Evolutionary conservation across 2,113 vertebrate species (phyloP).

Genomic region (Sporophila hypoxantha): DNA sequence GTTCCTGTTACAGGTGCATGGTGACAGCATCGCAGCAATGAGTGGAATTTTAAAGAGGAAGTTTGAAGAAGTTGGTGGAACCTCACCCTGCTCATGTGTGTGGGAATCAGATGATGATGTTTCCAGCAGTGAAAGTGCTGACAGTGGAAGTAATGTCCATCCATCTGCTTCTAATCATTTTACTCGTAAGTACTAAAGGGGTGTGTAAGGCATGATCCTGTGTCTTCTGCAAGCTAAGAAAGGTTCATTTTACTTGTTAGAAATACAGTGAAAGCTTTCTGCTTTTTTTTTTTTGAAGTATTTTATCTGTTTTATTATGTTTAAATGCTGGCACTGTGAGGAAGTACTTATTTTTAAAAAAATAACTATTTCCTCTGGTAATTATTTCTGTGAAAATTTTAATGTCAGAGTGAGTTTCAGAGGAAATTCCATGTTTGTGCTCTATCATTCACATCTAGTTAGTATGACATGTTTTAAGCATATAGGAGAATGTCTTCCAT

Average conservation of each 20-base stretch:
- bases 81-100: conserved; percentile 80
- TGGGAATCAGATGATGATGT: conserved; percentile 87
- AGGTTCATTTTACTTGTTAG: not conserved
- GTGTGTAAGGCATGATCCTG: not conserved
- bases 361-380: not conserved
- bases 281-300: not conserved
- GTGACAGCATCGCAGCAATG: conserved; percentile 70
- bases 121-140: conserved; percentile 85
- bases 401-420: not conserved
- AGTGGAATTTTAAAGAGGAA: conserved; percentile 94
- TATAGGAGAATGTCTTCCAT: not conserved
- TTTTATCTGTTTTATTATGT: not conserved
- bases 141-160: conserved; percentile 84
- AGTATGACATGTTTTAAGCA: not conserved
- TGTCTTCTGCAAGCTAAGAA: not conserved
- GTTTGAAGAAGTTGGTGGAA: conserved; percentile 86
- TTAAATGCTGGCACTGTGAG: not conserved
- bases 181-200: conserved; percentile 72
- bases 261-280: not conserved
- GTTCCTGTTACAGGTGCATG: conserved; percentile 66
- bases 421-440: not conserved
- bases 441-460: not conserved
- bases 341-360: not conserved
- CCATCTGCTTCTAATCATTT: conserved; percentile 79
- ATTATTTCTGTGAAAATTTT: not conserved